These are phyloP conservation scores for Andrena fulva DNA, from an alignment of 2,888 invertebrate species.

Conservation along the genomic window DNA sequence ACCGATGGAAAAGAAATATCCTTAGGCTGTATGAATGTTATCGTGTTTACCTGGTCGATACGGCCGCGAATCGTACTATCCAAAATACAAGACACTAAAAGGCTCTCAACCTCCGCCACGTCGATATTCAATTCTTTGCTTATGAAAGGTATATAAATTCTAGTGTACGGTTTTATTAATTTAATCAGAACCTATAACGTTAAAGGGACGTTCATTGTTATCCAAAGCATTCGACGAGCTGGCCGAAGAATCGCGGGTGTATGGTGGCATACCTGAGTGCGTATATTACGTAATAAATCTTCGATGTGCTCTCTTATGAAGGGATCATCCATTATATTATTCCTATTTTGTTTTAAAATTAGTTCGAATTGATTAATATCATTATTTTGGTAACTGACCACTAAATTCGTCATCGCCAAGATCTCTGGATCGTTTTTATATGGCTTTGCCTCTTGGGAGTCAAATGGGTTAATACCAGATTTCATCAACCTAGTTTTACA, in stretches of 20 bases:
- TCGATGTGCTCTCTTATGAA: conserved; percentile 99
- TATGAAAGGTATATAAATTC: conserved; percentile 99
- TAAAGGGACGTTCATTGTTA: background rate
- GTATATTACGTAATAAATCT: conserved; percentile 97
- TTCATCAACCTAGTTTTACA: conserved; percentile 94
- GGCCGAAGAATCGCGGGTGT: background rate
- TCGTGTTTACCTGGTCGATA: conserved; percentile 91
- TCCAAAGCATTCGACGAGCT: conserved; percentile 13
- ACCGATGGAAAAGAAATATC: background rate
- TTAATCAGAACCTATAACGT: conserved; percentile 95
- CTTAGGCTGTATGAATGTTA: conserved; percentile 2
- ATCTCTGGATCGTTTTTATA: conserved; percentile 99
- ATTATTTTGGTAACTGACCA: conserved; percentile 98
- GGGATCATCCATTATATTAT: conserved; percentile 99
- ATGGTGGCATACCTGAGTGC: conserved; percentile 87
- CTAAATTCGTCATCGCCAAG: conserved; percentile 99
- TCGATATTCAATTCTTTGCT: conserved; percentile 97
- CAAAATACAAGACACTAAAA: conserved; percentile 98
- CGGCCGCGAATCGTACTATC: conserved; percentile 96
- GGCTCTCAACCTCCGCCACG: conserved; percentile 97
- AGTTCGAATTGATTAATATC: conserved; percentile 99
- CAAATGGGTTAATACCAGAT: conserved; percentile 99
- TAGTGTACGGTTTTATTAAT: conserved; percentile 98
- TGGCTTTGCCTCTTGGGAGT: conserved; percentile 99
- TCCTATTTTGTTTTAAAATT: conserved; percentile 96